Percentiles rank a stretch among this genome's conserved stretches.
Conservation (phyloP, 2,888 invertebrate genomes). For the Cyclophora punctaria region DNA sequence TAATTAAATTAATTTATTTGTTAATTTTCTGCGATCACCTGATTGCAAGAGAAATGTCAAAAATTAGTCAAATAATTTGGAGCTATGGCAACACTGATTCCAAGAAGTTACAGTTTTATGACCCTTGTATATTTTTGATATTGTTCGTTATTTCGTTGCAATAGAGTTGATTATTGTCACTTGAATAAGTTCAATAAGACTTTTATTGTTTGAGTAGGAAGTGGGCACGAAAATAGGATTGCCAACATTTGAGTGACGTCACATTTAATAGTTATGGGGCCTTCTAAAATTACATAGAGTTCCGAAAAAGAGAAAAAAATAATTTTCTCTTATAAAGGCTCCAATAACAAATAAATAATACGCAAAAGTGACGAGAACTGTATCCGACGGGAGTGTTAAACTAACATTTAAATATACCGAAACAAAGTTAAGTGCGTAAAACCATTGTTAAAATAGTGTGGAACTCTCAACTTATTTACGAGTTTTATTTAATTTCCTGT, state of each 20-base stretch:
- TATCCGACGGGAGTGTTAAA: slow-evolving; percentile 47
- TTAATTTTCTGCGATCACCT: no score
- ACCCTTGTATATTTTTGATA: slow-evolving; percentile 27
- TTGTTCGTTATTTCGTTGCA: slow-evolving; percentile 35
- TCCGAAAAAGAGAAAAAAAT: slow-evolving; percentile 41
- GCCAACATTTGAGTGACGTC: slow-evolving; percentile 74
- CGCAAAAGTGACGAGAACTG: slow-evolving; percentile 45
- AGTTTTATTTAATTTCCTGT: slow-evolving; percentile 51
- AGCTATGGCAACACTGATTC: slow-evolving; percentile 34
- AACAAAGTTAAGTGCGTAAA: slow-evolving; percentile 20
- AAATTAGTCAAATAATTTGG: background rate
- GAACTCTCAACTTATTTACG: slow-evolving; percentile 49
- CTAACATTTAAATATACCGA: slow-evolving; percentile 18
- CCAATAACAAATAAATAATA: slow-evolving; percentile 41
- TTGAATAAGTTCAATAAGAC: slow-evolving; percentile 38
- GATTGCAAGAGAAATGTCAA: slow-evolving; percentile 8
- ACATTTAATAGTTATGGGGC: slow-evolving; percentile 57
- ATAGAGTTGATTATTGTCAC: slow-evolving; percentile 43
- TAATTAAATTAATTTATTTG: background rate
- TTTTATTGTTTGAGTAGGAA: slow-evolving; percentile 57
- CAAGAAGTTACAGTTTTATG: slow-evolving; percentile 35
- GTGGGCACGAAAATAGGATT: slow-evolving; percentile 70
- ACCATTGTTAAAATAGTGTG: slow-evolving; percentile 31
- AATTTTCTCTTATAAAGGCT: slow-evolving; percentile 46
- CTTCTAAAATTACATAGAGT: slow-evolving; percentile 71